Evolutionary conservation across 1,140 invertebrate genomes (phyloP), one percentile per base, ranked within the genome.

Genomic region (Drosophila kanapiae): DNA sequence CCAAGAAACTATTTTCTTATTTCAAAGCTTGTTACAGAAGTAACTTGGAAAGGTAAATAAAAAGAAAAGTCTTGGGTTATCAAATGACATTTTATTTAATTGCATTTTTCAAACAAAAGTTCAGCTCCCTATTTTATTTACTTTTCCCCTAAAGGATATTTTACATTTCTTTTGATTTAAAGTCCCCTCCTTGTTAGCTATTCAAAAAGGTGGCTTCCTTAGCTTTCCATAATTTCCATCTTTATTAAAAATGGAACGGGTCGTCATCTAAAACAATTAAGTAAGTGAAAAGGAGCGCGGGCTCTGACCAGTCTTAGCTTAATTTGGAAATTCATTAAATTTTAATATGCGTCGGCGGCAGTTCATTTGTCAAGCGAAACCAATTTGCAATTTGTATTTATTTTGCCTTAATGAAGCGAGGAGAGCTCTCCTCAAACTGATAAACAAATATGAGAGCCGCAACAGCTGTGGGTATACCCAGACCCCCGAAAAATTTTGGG

Each of bases 301-400:
- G 10, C 60, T 54, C 16, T 54, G 62, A 37, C 67, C 67, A 18
- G 23, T 33, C 40, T 29, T 16, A 43, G 54, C 38, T 45, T 67
- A 9, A 72, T 72, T 72, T 51, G 29, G 67, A 49, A 59, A 72
- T 72, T 59, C 69, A 72, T 72, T 72, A 71, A 72, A 40, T 59
- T 72, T 72, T 71, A 72, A 72, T 59, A 59, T 33, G 18, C 18
- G 42, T 27, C 62, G 56, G 11, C 60, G 23, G 72, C 58, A 70
- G 74, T 75, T 78, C 61, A 82, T 86, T 83, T 72, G 69, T 42
- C 45, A 49, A 48, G 61, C 65, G 56, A 86, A 86, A 82, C 82
- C 82, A 86, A 79, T 88, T 90, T 82, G 77, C 69, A 78, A 71
- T 79, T 90, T 69, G 57, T 88, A 88, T 88, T 88, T 88, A 88